Evolutionary conservation across 2,888 invertebrate genomes (phyloP), one percentile per base, ranked within the genome.

Genomic region (Antheraea yamamai): DNA sequence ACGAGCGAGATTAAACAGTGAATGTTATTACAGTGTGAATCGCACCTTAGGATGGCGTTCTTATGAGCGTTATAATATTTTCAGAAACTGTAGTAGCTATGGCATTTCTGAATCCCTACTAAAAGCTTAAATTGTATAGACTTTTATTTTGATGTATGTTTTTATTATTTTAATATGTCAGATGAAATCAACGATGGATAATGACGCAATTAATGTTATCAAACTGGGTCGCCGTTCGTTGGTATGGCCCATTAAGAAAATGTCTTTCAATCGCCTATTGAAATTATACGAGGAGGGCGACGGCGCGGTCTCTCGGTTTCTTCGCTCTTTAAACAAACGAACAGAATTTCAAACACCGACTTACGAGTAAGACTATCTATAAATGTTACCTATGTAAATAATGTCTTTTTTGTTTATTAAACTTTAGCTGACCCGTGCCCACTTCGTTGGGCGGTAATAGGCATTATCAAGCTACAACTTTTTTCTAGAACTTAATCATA

Each of bases 301-400:
- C 64, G 93, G 93, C 75, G 88, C 93, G 86, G 92, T 94, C 75
- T 88, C 94, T 1, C 82, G 91, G 1, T 94, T 93, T 82, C 87
- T 94, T 61, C 87, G 90, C 26, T 88, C 92, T 12, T 88, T 91
- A 78, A 88, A 86, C 74, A 87, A 91, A 0, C 92, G 93, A 0
- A 91, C 92, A 78, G 92, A 89, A 82, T 92, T 92, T 82, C 93
- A 92, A 82, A 91, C 92, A 0, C 92, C 93, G 2, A 92, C 92
- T 92, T 92, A 92, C 83, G 92, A 92, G 94, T 94, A 81, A 92
- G 92, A 86, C n/a, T 61, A 23, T 12, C 7, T 61, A n/a, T n/a
- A 12, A 12, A 55, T 55, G 7, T 55, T n/a, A 47, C 47, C 12
- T 47, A 12, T 47, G 0, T 47, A 12, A 8, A 47, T 12, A 12